Base-by-base conservation (phyloP, 2,888 invertebrate genomes). In the Mamestra brassicae region DNA sequence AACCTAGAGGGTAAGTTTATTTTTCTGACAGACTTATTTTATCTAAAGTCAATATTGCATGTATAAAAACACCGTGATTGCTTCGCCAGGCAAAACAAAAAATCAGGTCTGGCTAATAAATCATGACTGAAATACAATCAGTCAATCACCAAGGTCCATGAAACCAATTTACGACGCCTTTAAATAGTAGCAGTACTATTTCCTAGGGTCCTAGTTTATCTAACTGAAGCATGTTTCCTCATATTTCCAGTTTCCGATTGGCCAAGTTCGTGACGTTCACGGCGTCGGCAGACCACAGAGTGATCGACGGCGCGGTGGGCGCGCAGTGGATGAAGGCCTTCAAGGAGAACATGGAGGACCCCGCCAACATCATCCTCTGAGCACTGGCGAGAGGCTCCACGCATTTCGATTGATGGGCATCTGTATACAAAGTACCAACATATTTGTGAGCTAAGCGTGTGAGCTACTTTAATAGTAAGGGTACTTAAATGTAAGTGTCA, bases 231-330 rank as follows among this genome's bases (percentile, higher is more conserved):
- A 17, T 52, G 15, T 50, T 52, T 57, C 3, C 0, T 1, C 6
- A 55, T 26, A 26, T 60, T 26, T 77, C 92, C 91, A 98, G 98
- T 88, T 98, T 97, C 94, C 97, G 97, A 86, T 96, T 97, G 87
- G 97, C 98, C 3, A 97, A 98, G 86, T 97, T 98, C 91, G 97
- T 99, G 96, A 97, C 97, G 60, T 99, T 99, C 77, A 99, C 99
- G 34, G 97, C 99, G 80, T 99, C 99, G 86, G 99, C 99, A 89
- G 99, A 99, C 96, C 99, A 99, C 94, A 97, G 99, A 89, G 99
- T 99, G 42, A 98, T 99, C 10, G 99, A 99, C 94, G 99, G 99
- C 66, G 99, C 99, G 86, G 98, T 99, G 6, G 99, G 99, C 71
- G 99, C 99, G 3, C 97, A 98, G 92, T 99, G 99, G 99, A 97